Evolutionary conservation across 2,797 vertebrate genomes (phyloP), one percentile per base, ranked within the genome.

Genomic region (Pseudomugil gertrudae): DNA sequence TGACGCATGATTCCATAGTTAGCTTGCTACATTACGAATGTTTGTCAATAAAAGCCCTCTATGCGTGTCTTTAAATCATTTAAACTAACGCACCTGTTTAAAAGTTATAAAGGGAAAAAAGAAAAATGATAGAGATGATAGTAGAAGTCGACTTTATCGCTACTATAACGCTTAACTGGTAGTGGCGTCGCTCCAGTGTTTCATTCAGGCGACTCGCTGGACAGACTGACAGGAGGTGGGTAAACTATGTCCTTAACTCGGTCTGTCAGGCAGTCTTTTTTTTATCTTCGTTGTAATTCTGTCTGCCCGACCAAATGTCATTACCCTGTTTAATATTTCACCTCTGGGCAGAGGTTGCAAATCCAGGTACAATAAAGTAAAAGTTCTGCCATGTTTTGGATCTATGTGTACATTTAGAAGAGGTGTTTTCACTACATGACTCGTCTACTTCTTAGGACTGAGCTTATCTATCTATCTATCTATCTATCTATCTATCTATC

Each of bases 191-290:
- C 74, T 81, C 8, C 45, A 9, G 24, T 55, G 66, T 78, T 92
- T 78, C 62, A 81, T 67, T 84, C 92, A 93, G 92, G 94, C 93
- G 59, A 59, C 1, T 11, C n/a, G 3, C 21, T 15, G 70, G 83
- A 70, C 85, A 85, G 61, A 63, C 74, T 43, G 6, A 26, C 0
- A 0, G 0, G 0, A 0, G 0, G 0, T 0, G 1, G 11, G 0
- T 26, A n/a, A 0, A 0, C 21, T 1, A 36, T 3, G 24, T 57
- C 89, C 87, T 43, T 23, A 19, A 1, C 0, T 0, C 0, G 0
- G 33, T 0, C 61, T 76, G 68, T 50, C 66, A 83, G 75, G 57
- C 24, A 54, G 8, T 8, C 21, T 27, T 33, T 0, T 27, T 1
- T 7, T 4, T 4, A 6, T 32, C 7, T 32, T 32, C 8, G 29